Evolutionary conservation across 2,888 invertebrate species (phyloP), one percentile per base, ranked within the genome.

Genomic region (Meliscaeva auricollis): DNA sequence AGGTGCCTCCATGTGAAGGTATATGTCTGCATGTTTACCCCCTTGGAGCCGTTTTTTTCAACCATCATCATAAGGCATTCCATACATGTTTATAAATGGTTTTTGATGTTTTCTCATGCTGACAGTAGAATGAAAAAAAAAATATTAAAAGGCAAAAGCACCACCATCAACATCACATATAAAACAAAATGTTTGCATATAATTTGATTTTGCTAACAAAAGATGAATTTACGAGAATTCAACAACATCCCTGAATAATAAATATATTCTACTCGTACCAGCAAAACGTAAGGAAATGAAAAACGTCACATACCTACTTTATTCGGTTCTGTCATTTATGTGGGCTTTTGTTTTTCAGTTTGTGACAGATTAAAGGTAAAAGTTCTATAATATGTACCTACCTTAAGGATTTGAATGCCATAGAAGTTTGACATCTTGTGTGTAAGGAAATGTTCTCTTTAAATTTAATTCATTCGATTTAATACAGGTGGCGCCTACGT

Each of bases 61-160:
- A 74, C 52, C 15, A 7, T 38, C 15, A 7, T 38, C 30, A 64
- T 30, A 30, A 30, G 11, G 9, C 4, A 20, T 52, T 3, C 26
- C n/a, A 52, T 50, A 15, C 1, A 52, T 62, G 22, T 26, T 7
- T 56, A 20, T 32, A 26, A 11, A 52, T n/a, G 69, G 58, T 46
- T 78, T 78, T 83, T 83, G 83, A 83, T 78, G 74, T 78, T 69
- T 74, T 64, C 50, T 48, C 62, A 66, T 56, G 54, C 41, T 83
- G 83, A 83, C 83, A 69, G 54, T 30, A 20, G n/a, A 69, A 69
- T 60, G 58, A 68, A 70, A 64, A 73, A 4, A 41, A 11, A 30
- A 64, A 48, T 64, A 66, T 50, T 50, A 66, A 66, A 66, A 50
- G 13, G 32, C 32, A 66, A 50, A 46, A n/a, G n/a, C n/a, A n/a